These are phyloP conservation scores for Catamblyrhynchus diadema DNA, from an alignment of 2,797 vertebrate genomes.

Conservation along the genomic window DNA sequence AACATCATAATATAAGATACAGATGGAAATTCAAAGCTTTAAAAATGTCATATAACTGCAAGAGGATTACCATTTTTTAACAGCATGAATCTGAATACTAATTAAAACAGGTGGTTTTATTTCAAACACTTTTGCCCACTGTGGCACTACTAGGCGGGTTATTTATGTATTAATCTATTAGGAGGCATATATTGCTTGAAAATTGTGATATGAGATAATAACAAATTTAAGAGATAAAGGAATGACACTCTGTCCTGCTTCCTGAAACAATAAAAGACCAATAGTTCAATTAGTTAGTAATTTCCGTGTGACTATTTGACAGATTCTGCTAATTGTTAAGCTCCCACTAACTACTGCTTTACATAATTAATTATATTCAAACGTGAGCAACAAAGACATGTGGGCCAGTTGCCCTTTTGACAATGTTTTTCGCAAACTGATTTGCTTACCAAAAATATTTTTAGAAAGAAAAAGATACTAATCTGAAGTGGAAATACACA, in stretches of 20 bases:
- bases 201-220: conserved; percentile 48
- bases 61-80: conserved; percentile 76
- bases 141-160: conserved; percentile 67
- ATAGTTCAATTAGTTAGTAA: conserved; percentile 92
- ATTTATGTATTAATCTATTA: conserved; percentile 75
- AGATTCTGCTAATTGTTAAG: conserved; percentile 95
- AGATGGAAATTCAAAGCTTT: conserved; percentile 83
- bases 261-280: conserved; percentile 88
- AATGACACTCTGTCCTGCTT: conserved; percentile 73
- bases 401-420: conserved; percentile 81
- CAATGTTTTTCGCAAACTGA: conserved; percentile 75
- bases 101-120: conserved; percentile 82
- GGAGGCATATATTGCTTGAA: conserved; percentile 56
- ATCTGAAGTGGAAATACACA: conserved; percentile 68
- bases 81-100: conserved; percentile 72
- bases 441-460: conserved; percentile 77
- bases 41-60: conserved; percentile 73
- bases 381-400: conserved; percentile 83
- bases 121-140: conserved; percentile 69
- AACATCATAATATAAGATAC: conserved; percentile 79
- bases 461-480: conserved; percentile 67
- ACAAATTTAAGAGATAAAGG: conserved; percentile 70
- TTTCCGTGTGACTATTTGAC: conserved; percentile 92
- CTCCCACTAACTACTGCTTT: conserved; percentile 89
- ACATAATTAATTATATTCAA: conserved; percentile 94